phyloP scores from a whole-genome alignment of 2,888 invertebrate genomes.

The Tenthredo livida region DNA sequence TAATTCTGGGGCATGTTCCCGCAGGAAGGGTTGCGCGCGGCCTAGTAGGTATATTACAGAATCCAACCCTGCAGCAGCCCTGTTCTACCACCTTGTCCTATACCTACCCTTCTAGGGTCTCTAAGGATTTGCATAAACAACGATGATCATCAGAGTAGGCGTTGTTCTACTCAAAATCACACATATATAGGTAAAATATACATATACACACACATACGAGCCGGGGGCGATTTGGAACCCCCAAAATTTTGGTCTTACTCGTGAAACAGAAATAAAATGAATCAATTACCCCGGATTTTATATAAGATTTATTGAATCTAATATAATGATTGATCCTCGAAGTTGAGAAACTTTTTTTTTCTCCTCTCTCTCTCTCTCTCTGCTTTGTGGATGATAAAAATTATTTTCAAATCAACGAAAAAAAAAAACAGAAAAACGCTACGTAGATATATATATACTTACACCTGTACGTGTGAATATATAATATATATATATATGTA shows the following conservation, averaged over 20 bases:
- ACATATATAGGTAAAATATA: background rate
- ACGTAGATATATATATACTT: no score
- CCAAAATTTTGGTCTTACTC: background rate
- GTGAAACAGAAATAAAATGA: background rate
- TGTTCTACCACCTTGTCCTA: background rate
- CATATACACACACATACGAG: background rate
- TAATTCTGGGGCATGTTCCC: conserved; percentile 17
- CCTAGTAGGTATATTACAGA: background rate
- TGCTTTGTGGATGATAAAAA: background rate
- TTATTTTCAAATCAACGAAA: background rate
- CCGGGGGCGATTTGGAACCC: background rate
- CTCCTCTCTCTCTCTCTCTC: background rate
- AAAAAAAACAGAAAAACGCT: background rate
- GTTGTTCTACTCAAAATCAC: background rate
- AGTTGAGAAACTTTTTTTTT: background rate
- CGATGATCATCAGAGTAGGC: conserved; percentile 17
- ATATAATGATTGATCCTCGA: background rate
- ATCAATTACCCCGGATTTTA: background rate
- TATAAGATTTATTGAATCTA: background rate
- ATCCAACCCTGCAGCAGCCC: conserved; percentile 9
- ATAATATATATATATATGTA: no score
- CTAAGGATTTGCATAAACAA: conserved; percentile 38
- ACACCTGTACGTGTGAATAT: no score
- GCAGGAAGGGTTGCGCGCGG: background rate
- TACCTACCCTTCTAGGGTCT: conserved; percentile 10